Conservation (phyloP, 2,113 vertebrate genomes). For the Notarius quadriscutis region DNA sequence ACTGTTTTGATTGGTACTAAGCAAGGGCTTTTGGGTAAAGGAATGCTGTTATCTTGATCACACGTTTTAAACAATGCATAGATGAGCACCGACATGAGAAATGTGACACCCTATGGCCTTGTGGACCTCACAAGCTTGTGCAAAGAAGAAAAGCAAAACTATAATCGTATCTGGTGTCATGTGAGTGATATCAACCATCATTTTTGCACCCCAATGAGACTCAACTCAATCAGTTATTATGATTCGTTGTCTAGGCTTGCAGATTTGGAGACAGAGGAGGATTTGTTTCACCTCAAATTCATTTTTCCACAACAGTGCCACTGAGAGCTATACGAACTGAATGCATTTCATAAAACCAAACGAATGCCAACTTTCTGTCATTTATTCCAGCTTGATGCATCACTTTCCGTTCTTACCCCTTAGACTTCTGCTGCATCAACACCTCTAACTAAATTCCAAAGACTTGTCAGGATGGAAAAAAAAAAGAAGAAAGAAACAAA, state of each 20-base stretch:
- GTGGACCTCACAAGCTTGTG: background rate
- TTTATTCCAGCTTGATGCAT: background rate
- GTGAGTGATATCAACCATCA: background rate
- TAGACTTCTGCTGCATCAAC: background rate
- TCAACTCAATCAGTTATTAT: background rate
- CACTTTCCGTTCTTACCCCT: background rate
- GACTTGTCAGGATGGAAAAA: background rate
- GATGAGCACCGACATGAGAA: background rate
- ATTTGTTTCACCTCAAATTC: background rate
- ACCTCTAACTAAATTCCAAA: slow-evolving; percentile 14
- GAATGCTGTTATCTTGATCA: background rate
- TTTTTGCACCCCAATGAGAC: background rate
- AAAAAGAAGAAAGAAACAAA: background rate
- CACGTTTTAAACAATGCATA: background rate
- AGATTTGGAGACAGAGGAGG: background rate
- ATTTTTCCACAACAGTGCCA: background rate
- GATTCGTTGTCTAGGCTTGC: background rate
- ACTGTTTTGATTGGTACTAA: background rate
- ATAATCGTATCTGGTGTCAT: background rate
- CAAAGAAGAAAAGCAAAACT: background rate
- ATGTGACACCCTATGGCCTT: background rate
- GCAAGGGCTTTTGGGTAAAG: background rate
- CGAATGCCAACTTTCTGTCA: background rate
- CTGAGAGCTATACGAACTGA: background rate
- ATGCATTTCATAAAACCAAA: background rate